phyloP scores from a whole-genome alignment of 2,113 vertebrate species.

The Osmerus mordax region DNA sequence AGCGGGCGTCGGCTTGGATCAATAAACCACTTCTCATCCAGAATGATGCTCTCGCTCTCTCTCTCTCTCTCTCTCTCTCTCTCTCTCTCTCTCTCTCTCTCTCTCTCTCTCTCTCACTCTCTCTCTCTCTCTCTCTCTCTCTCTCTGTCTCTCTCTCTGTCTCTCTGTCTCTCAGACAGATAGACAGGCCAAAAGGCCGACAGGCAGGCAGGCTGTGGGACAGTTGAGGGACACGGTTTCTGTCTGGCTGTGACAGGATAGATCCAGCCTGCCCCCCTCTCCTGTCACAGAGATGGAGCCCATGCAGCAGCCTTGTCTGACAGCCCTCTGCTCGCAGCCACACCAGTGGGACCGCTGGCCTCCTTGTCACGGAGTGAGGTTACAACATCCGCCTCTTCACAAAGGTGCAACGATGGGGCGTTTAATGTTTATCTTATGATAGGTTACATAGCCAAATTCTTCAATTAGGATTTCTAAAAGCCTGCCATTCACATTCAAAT shows the following conservation, averaged over 20 bases:
- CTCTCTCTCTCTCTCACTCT: background rate
- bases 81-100: background rate
- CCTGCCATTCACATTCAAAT: conserved; percentile 45
- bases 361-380: no score
- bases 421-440: conserved; percentile 21
- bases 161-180: background rate
- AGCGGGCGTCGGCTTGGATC: background rate
- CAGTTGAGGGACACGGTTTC: background rate
- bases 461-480: conserved; percentile 30
- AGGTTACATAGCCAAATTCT: conserved; percentile 14
- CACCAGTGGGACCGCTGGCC: no score
- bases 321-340: background rate
- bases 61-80: background rate
- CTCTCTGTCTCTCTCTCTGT: background rate
- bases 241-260: conserved; percentile 13
- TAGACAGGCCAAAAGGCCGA: conserved; percentile 14
- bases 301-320: conserved; percentile 14
- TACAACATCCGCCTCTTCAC: background rate
- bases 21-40: background rate
- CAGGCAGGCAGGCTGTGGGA: conserved; percentile 14
- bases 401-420: no score
- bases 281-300: conserved; percentile 21
- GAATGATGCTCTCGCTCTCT: background rate
- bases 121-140: background rate
- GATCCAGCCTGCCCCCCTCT: background rate